A percentile compares a stretch with the other conserved stretches of the same genome.
phyloP scores from a whole-genome alignment of 2,888 invertebrate genomes.

The Lycophotia porphyrea region DNA sequence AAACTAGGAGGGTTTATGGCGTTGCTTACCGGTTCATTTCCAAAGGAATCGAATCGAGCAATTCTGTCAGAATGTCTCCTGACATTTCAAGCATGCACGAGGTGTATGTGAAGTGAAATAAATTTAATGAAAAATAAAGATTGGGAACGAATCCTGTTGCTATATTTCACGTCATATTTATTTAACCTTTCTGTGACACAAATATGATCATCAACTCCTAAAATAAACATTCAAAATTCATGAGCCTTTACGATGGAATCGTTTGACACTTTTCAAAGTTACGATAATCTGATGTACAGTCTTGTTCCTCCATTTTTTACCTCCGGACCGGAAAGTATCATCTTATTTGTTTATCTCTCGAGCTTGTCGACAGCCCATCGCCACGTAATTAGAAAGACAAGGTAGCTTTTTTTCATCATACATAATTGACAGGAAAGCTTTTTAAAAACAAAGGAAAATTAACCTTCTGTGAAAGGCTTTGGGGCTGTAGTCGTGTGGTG shows the following conservation, averaged over 20 bases:
- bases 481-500: constrained; percentile 44
- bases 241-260: constrained; percentile 43
- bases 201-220: neutral
- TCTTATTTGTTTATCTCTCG: constrained; percentile 88
- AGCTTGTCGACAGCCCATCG: constrained; percentile 85
- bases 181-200: neutral
- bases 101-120: neutral
- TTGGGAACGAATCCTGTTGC: neutral
- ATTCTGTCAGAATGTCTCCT: neutral
- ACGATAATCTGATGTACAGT: constrained; percentile 60
- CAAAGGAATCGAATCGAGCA: neutral
- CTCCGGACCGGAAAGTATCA: constrained; percentile 82
- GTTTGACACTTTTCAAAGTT: constrained; percentile 62
- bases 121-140: neutral
- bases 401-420: constrained; percentile 81
- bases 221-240: constrained; percentile 32
- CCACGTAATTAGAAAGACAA: constrained; percentile 87
- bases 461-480: neutral
- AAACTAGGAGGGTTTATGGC: neutral
- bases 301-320: constrained; percentile 65
- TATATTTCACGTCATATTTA: neutral
- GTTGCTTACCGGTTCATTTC: neutral
- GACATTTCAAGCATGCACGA: neutral
- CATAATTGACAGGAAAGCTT: constrained; percentile 82
- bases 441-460: constrained; percentile 33